These are phyloP conservation scores for Sussaba pulchella DNA, from an alignment of 2,888 invertebrate genomes.

Conservation along the genomic window DNA sequence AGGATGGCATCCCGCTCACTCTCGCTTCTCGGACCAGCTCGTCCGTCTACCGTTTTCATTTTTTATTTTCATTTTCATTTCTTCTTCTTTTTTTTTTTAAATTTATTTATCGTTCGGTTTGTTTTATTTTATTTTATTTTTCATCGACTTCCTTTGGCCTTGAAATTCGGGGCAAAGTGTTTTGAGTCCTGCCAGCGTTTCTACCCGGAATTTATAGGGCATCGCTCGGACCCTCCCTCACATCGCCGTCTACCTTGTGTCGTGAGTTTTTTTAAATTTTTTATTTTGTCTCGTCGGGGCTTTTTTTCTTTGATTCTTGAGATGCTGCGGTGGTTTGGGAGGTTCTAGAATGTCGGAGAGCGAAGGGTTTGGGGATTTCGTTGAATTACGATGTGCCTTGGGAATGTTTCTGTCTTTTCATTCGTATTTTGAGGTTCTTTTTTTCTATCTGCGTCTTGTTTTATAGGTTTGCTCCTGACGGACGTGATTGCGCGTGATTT, in stretches of 20 bases:
- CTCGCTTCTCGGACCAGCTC: constrained; percentile 44
- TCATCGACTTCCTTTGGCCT: constrained; percentile 18
- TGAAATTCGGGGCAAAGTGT: constrained; percentile 37
- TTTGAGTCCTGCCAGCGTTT: constrained; percentile 26
- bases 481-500: no score
- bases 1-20: constrained; percentile 39
- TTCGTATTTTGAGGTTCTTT: no score
- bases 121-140: constrained; percentile 28
- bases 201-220: constrained; percentile 68
- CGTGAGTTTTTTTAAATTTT: constrained; percentile 47
- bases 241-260: constrained; percentile 4
- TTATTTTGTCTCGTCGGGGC: no score
- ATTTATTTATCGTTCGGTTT: not conserved
- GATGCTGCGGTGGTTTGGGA: no score
- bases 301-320: no score
- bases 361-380: no score
- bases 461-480: no score
- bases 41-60: constrained; percentile 4
- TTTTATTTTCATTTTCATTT: not conserved
- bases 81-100: constrained; percentile 20
- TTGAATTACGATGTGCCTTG: no score
- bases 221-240: constrained; percentile 42
- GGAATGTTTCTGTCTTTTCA: no score
- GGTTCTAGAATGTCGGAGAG: no score
- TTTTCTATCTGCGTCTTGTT: no score